Base-by-base conservation (phyloP, 2,888 invertebrate species). In the Drosophila vallismaia region DNA sequence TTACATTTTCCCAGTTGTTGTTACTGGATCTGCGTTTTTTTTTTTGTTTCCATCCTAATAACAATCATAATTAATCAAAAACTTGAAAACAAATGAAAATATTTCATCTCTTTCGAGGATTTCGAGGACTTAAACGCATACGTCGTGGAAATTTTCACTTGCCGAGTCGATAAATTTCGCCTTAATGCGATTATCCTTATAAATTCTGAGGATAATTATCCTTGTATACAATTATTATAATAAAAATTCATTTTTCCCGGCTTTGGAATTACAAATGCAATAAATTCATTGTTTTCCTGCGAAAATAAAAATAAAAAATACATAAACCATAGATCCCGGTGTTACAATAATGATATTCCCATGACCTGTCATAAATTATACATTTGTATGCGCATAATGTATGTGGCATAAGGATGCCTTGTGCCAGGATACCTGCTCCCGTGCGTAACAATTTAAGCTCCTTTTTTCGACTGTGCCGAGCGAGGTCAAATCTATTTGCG, bases 51-150 rank as follows among this genome's bases (percentile, higher is more conserved):
- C 31, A 53, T 60, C 69, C 71, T 81, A 86, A 86, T 86, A 86
- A 88, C 74, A 77, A 60, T 74, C 74, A 64, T 59, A 84, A 88
- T 86, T 88, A 86, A 86, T 86, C 84, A 86, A 71, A 51, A 71
- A 62, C 40, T 53, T 46, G 49, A 46, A 44, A 38, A 50, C 42
- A 12, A 56, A 28, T 0, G 31, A 29, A 14, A 24, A 53, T 29
- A 56, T 48, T 36, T 36, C 36, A n/a, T 36, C 36, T 12, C 14
- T 6, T 36, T n/a, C 9, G 33, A 2, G 33, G 3, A 9, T 10
- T 33, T 33, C 7, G 2, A 8, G 33, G 33, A n/a, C n/a, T n/a
- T 5, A n/a, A 38, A 9, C 8, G 42, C 42, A 42, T 9, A 42
- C 42, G 19, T 19, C 42, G 19, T 42, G 42, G 36, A 36, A 6